Percentiles rank a stretch among this genome's conserved stretches.
Evolutionary conservation across 1,140 invertebrate genomes (phyloP).

Genomic region (Oncopeltus fasciatus): DNA sequence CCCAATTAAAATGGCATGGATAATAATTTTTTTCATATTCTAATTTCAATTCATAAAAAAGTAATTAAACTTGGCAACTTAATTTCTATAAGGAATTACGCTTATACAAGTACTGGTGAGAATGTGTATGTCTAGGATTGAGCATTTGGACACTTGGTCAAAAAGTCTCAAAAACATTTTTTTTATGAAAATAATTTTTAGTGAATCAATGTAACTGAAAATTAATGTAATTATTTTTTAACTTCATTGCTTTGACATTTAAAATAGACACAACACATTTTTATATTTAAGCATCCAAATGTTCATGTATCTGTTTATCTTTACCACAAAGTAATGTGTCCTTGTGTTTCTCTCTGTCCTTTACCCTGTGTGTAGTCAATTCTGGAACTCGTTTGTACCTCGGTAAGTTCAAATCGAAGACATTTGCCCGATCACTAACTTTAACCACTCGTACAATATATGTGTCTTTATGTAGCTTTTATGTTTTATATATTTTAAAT

Average conservation of each 20-base stretch:
- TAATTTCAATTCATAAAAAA: constrained; percentile 10
- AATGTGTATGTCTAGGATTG: constrained; percentile 18
- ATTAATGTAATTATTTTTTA: background rate
- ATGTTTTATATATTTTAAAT: constrained; percentile 11
- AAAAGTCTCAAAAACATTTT: no score
- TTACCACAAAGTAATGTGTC: constrained; percentile 24
- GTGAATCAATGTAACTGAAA: no score
- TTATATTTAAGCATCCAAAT: constrained; percentile 18
- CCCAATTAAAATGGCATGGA: constrained; percentile 22
- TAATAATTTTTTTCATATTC: constrained; percentile 19
- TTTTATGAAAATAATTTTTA: no score
- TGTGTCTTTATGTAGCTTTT: constrained; percentile 20
- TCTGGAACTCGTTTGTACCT: constrained; percentile 92
- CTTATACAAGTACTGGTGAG: constrained; percentile 4
- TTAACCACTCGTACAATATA: constrained; percentile 14
- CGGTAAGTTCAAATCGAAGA: constrained; percentile 60
- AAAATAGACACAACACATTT: background rate
- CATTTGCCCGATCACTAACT: constrained; percentile 18
- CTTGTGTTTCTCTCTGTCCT: constrained; percentile 25
- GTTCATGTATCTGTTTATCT: constrained; percentile 19
- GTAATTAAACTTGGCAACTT: background rate
- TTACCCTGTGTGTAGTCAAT: constrained; percentile 63
- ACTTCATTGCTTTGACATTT: background rate
- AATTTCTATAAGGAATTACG: constrained; percentile 17
- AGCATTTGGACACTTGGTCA: constrained; percentile 18